phyloP scores from a whole-genome alignment of 2,797 vertebrate species.

The Anguilla obscura region DNA sequence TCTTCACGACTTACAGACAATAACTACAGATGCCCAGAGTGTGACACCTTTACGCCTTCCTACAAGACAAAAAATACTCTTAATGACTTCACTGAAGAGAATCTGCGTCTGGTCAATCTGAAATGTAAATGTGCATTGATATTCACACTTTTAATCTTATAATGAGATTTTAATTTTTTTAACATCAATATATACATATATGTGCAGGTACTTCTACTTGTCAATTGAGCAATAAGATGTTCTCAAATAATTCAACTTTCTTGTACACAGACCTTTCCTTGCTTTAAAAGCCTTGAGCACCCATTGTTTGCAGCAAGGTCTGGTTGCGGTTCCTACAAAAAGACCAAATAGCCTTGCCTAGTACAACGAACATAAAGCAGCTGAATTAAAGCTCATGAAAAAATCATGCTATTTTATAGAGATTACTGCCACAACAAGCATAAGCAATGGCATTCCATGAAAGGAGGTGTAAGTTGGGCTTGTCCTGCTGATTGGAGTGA shows the following conservation, averaged over 20 bases:
- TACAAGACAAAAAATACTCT: no score
- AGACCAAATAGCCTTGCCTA: not conserved
- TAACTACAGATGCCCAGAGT: no score
- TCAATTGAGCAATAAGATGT: not conserved
- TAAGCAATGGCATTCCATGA: not conserved
- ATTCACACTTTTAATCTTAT: no score
- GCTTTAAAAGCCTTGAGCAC: not conserved
- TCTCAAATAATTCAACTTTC: not conserved
- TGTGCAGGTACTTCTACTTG: no score
- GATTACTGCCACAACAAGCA: not conserved
- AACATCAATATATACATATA: no score
- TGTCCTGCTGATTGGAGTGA: not conserved
- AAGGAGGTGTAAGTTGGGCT: not conserved
- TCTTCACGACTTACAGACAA: no score
- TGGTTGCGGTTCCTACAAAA: not conserved
- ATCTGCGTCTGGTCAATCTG: no score
- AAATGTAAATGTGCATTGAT: no score
- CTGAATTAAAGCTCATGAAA: not conserved
- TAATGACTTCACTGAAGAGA: no score
- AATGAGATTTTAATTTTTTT: no score
- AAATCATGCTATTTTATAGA: not conserved
- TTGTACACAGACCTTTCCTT: not conserved
- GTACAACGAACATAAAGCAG: not conserved
- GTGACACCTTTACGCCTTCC: no score
- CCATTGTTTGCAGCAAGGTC: not conserved